Evolutionary conservation across 1,140 invertebrate genomes (phyloP), one percentile per base, ranked within the genome.

Genomic region (Himalopsyche phryganea): DNA sequence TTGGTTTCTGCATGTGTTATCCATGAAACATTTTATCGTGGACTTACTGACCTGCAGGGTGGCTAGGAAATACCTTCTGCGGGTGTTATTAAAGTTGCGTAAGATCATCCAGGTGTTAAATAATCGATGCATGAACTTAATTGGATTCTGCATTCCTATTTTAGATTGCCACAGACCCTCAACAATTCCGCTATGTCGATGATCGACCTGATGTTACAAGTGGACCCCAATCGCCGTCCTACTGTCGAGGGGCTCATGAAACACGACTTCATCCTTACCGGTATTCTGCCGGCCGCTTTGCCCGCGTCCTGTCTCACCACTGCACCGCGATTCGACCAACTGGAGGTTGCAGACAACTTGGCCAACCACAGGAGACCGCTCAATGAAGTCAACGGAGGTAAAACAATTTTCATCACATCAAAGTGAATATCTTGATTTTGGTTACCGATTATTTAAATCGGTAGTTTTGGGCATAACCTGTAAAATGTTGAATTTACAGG

Each of bases 231-330:
- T 19, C 82, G 84, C 61, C 80, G 95, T 47, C 95, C 94, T 0
- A 84, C 83, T 11, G 86, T 97, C 62, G 76, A 82, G 33, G 82
- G 88, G 67, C 65, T 98, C 28, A 69, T 93, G 1, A 81, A 85
- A 50, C 87, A 93, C 74, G 86, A 84, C 59, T 86, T 82, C 74
- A 78, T 82, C 65, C 84, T 69, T 0, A 76, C 75, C 14, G 91
- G 91, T 52, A 94, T 87, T 67, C 80, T 94, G 69, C 95, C 95
- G 0, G 74, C 79, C 19, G 82, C 86, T 52, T 79, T 98, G 55
- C 95, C 95, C 7, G 78, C 85, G 0, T 96, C 94, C 49, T 95
- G 93, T 71, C 79, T 98, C 48, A 94, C 92, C 4, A 95, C 92
- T 78, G 91, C 92, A 4, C 96, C 96, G 2, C 81, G 94, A 53